These are phyloP conservation scores for Varanus komodoensis DNA, from an alignment of 2,113 vertebrate genomes.

Conservation along the genomic window DNA sequence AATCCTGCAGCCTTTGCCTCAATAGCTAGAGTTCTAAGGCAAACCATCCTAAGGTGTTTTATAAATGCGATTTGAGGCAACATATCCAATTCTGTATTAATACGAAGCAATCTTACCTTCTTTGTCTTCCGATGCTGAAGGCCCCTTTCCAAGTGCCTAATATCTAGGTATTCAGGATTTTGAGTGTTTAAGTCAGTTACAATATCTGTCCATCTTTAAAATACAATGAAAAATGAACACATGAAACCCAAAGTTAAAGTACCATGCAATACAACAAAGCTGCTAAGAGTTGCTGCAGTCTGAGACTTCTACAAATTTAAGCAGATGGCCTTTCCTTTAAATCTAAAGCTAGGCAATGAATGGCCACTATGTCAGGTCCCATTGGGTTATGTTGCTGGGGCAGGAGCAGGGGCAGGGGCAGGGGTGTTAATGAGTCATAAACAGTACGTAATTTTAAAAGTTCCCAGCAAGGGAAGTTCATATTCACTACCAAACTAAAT, in stretches of 20 bases:
- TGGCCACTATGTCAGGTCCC: not conserved
- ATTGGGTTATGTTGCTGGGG: too few species aligned
- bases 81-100: not conserved
- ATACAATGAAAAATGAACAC: constrained; percentile 33
- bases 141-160: constrained; percentile 94
- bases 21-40: not conserved
- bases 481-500: not conserved
- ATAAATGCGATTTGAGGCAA: not conserved
- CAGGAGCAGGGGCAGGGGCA: too few species aligned
- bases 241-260: not conserved
- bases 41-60: not conserved
- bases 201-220: constrained; percentile 91
- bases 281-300: not conserved
- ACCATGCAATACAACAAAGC: not conserved
- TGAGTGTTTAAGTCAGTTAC: constrained; percentile 97
- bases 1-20: not conserved
- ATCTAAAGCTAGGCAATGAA: not conserved
- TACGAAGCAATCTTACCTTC: constrained; percentile 82
- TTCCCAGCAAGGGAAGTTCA: not conserved
- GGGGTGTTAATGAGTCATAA: not conserved
- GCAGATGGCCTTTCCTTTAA: not conserved
- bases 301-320: not conserved
- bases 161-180: constrained; percentile 97
- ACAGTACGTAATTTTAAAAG: not conserved
- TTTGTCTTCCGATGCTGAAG: constrained; percentile 96